phyloP scores from a whole-genome alignment of 2,888 invertebrate genomes.

The Drosophila hawaiiensis region DNA sequence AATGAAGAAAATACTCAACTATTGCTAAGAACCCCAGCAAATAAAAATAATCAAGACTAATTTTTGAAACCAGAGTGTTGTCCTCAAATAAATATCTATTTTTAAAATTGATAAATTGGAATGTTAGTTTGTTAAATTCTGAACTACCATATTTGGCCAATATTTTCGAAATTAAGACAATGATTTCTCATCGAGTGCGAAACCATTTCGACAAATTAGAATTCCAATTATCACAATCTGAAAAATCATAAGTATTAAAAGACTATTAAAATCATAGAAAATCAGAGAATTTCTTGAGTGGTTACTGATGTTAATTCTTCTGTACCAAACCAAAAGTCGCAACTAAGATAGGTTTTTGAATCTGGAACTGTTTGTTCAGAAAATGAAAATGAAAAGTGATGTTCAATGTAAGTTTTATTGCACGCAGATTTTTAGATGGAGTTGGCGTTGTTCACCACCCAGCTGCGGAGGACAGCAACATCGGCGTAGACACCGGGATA shows the following conservation, averaged over 20 bases:
- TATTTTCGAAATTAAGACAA: neutral
- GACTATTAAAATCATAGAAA: neutral
- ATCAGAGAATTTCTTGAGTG: neutral
- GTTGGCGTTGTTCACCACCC: conserved; percentile 46
- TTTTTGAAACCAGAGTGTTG: neutral
- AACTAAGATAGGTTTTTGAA: neutral
- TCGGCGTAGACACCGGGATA: conserved; percentile 77
- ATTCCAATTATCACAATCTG: neutral
- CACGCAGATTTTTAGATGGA: conserved; percentile 31
- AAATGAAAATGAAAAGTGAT: neutral
- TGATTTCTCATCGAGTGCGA: neutral
- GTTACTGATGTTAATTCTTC: neutral
- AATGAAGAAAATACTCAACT: neutral
- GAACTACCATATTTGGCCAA: neutral
- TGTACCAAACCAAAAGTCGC: neutral
- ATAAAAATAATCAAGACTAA: neutral
- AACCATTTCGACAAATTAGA: neutral
- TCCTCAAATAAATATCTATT: neutral
- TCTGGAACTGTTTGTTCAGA: neutral
- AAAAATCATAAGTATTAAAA: neutral
- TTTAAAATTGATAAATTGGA: neutral
- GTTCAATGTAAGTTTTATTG: conserved; percentile 33
- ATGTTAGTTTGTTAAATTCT: neutral
- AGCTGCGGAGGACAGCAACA: conserved; percentile 61
- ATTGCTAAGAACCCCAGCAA: no score